Evolutionary conservation across 2,113 vertebrate genomes (phyloP).

Genomic region (Sylvia atricapilla): DNA sequence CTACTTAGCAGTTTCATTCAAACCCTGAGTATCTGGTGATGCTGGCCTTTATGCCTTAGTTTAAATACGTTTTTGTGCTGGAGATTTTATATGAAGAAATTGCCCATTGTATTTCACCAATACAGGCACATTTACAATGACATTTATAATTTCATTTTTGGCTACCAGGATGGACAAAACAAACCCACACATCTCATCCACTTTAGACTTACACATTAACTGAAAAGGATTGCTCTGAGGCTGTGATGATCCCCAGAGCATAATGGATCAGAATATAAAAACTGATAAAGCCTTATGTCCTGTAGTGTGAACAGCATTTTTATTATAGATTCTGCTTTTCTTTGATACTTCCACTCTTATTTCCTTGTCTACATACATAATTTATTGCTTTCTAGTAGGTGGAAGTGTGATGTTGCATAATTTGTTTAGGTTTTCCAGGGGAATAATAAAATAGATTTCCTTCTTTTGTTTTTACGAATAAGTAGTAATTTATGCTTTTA

Average conservation of each 20-base stretch:
- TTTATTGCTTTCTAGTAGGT: conserved; percentile 1
- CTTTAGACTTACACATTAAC: neutral
- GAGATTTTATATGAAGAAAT: neutral
- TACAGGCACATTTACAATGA: neutral
- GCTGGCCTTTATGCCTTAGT: neutral
- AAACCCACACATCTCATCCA: neutral
- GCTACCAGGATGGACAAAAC: neutral
- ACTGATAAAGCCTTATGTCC: neutral
- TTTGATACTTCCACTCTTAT: conserved; percentile 14
- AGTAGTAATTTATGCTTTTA: conserved; percentile 30
- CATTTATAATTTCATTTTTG: neutral
- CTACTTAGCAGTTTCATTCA: neutral
- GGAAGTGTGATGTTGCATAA: conserved; percentile 40
- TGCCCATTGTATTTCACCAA: neutral
- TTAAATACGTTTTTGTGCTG: neutral
- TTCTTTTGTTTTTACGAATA: conserved; percentile 13
- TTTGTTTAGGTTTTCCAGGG: conserved; percentile 29
- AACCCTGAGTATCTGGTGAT: neutral
- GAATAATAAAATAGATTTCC: conserved; percentile 22
- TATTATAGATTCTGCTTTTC: neutral
- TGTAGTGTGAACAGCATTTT: neutral
- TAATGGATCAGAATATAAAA: neutral
- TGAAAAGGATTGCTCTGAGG: neutral
- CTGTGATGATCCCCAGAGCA: neutral
- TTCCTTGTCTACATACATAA: neutral